Percentiles rank a stretch among this genome's conserved stretches.
phyloP scores from a whole-genome alignment of 2,888 invertebrate species.

The Sericinus montela region DNA sequence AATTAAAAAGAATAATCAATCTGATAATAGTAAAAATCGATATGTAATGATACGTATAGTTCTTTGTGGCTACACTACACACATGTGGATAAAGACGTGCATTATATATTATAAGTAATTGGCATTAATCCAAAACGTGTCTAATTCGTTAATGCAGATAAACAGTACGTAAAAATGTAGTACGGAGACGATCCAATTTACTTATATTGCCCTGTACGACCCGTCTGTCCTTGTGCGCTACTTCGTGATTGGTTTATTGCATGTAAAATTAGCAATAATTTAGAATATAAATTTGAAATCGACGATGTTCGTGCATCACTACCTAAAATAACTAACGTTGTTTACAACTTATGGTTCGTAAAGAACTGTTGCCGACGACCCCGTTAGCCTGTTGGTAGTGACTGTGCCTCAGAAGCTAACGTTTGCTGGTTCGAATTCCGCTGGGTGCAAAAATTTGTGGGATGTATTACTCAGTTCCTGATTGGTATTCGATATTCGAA shows the following conservation, averaged over 20 bases:
- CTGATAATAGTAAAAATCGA: too few species aligned
- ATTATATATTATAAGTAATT: too few species aligned
- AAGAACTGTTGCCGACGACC: not conserved
- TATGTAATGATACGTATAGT: too few species aligned
- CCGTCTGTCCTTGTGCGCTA: slow-evolving; percentile 1
- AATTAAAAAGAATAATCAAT: too few species aligned
- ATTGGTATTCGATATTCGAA: too few species aligned
- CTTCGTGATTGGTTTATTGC: not conserved
- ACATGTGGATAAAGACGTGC: too few species aligned
- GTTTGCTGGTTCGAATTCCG: too few species aligned
- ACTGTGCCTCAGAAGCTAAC: too few species aligned
- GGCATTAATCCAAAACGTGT: not conserved
- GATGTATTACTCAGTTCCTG: too few species aligned
- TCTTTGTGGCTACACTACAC: too few species aligned
- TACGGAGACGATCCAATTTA: slow-evolving; percentile 3
- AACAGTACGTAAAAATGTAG: slow-evolving; percentile 3
- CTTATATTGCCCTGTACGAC: not conserved
- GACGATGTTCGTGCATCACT: not conserved
- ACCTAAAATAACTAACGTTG: not conserved
- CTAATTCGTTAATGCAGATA: not conserved
- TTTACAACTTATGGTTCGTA: not conserved
- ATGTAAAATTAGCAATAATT: slow-evolving; percentile 5
- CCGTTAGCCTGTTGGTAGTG: too few species aligned
- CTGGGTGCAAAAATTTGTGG: too few species aligned
- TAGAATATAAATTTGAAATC: not conserved